Base-by-base conservation (phyloP, 2,888 invertebrate species). In the Tipula unca region DNA sequence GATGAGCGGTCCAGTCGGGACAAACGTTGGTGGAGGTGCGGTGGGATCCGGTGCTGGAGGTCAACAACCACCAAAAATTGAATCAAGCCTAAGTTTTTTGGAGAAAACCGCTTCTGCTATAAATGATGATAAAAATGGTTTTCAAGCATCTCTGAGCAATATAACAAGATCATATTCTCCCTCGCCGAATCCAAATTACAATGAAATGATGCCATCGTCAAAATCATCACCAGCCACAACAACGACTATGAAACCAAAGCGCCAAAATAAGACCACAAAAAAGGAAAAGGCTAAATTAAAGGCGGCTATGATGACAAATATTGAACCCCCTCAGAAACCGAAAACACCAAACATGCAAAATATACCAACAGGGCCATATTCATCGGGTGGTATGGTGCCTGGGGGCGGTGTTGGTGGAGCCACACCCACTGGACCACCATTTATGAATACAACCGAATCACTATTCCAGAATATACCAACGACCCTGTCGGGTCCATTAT, bases 321-420 rank as follows among this genome's bases (percentile, higher is more conserved):
- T 84, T 17, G 84, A 84, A 20, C 42, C 25, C 1, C 25, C 54
- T 36, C 29, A 20, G 35, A 85, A 32, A 35, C 85, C 69, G 4
- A 87, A 86, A 87, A 85, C 86, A 29, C 86, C 87, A 69, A 87
- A 87, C 14, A 88, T 88, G 85, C 87, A 87, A 82, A 88, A 88
- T 86, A 88, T 88, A 29, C 88, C 88, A 14, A 54, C 85, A 32
- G 88, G 87, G 17, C 88, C 88, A 39, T 88, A 87, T 86, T 88
- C 88, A 85, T 88, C 88, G 32, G 84, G 85, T 32, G 86, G 85
- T 54, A 85, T 85, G 29, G 36, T 35, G 6, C 32, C n/a, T 84
- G 84, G 85, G 29, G 82, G 54, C 6, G n/a, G 35, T 36, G 20
- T 20, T 20, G 20, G 35, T 84, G 39, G 83, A 32, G 4, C 35